Base-by-base conservation (phyloP, 2,888 invertebrate genomes). In the Sepioteuthis lessoniana region DNA sequence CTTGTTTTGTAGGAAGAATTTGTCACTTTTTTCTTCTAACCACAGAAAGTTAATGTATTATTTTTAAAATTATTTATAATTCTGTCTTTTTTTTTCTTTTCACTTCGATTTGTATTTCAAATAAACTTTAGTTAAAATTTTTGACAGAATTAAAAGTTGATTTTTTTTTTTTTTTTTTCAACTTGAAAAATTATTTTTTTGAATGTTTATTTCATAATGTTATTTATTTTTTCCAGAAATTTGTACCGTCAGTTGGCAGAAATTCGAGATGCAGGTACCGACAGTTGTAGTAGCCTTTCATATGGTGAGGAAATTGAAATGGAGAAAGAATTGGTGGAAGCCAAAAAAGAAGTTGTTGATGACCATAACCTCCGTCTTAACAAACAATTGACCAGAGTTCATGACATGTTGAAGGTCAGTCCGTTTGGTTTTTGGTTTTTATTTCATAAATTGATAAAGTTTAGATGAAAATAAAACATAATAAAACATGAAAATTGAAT, bases 201-300 rank as follows among this genome's bases (percentile, higher is more conserved):
- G 4, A 21, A 5, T 55, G 5, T 55, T 21, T 21, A 55, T 55
- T 55, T 55, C 55, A 21, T 21, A 7, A 25, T 21, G 25, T 25
- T 55, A 25, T 94, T 46, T 76, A 31, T 93, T 90, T 47, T 90
- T 90, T 94, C 28, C 94, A 96, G 96, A 93, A 95, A 95, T 31
- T 94, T 96, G 90, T 95, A 96, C 94, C 94, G 95, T n/a, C 95
- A 96, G 94, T 94, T 96, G 35, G 94, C 94, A 46, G 95, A 94
- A 90, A 94, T 96, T 50, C 94, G 94, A 90, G 94, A 95, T 92
- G 50, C 93, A 19, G 95, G 55, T 28, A 60, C 95, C 47, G 96
- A 95, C 92, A 95, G 95, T 90, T 95, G 95, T 93, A 95, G 96
- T 94, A 94, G 95, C 50, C 76, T 94, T 28, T 94, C 95, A 13